Evolutionary conservation across 2,113 vertebrate species (phyloP), one percentile per base, ranked within the genome.

Genomic region (Cromileptes altivelis): DNA sequence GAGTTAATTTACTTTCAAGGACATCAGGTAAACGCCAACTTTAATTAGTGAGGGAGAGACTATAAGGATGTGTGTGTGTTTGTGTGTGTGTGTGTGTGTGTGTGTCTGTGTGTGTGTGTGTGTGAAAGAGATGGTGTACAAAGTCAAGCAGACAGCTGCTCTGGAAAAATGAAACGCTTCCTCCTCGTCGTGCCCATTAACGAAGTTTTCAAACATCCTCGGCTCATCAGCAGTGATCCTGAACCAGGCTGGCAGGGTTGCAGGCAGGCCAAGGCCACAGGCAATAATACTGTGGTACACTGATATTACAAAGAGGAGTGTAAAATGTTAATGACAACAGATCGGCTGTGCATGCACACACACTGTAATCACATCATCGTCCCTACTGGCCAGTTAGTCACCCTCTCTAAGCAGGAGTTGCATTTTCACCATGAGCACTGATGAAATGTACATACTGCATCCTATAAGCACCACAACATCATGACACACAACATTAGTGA

Each of bases 261-360:
- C 62, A 70, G 61, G 67, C 40, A 61, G 81, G 75, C 78, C 70
- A 55, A 62, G 63, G 77, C 88, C 72, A 60, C 67, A 52, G 83
- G 87, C 80, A 71, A 78, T 61, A 53, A 84, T 40, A 56, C 82
- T 50, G 86, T 60, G 82, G 9, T 70, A 73, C 70, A 75, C 80
- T 87, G 77, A 84, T 56, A 61, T 78, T 82, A 88, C 83, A 85
- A 85, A 88, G 85, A 90, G 64, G 70, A 81, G 79, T 58, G 82
- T 88, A 84, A 91, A 92, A 92, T 90, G 87, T 92, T 84, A 86
- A 90, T 87, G 87, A 89, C 87, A 83, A 88, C 85, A 78, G 72
- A 90, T 84, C 18, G 52, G 17, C 60, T 37, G 81, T 86, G 81
- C 85, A 74, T 75, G 83, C 78, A 82, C 87, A 88, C 85, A 71